Conservation (phyloP, 2,888 invertebrate species). For the Hyppa rectilinea region DNA sequence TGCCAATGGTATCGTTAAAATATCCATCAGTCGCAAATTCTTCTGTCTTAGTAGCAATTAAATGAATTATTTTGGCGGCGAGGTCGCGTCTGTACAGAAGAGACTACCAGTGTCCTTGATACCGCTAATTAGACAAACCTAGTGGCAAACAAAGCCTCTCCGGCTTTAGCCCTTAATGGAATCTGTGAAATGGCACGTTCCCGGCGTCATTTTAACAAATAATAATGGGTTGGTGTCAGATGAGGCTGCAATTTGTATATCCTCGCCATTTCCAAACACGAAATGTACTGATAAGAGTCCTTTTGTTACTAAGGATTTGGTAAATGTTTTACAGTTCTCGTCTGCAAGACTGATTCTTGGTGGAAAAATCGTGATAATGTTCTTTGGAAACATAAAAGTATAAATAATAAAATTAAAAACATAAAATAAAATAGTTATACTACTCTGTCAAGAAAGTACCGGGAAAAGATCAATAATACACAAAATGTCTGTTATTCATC, state of each 20-base stretch:
- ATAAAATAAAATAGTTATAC: too few relatives aligned
- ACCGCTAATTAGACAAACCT: slow-evolving; percentile 80
- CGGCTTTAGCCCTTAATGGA: slow-evolving; percentile 67
- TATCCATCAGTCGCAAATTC: slow-evolving; percentile 58
- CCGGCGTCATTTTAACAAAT: slow-evolving; percentile 63
- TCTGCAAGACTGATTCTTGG: background rate
- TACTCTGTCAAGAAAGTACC: too few relatives aligned
- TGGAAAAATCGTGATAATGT: background rate
- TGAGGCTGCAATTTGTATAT: slow-evolving; percentile 57
- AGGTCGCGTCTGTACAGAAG: slow-evolving; percentile 64
- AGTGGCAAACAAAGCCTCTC: slow-evolving; percentile 74
- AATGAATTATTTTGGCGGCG: slow-evolving; percentile 72
- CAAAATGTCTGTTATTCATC: too few relatives aligned
- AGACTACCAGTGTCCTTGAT: slow-evolving; percentile 70
- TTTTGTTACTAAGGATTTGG: slow-evolving; percentile 15
- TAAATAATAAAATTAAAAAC: background rate
- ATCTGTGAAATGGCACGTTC: slow-evolving; percentile 70
- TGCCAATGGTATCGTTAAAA: slow-evolving; percentile 56
- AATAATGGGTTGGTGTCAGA: slow-evolving; percentile 65
- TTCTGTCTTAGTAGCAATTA: slow-evolving; percentile 69
- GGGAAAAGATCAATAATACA: too few relatives aligned
- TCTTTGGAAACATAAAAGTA: background rate
- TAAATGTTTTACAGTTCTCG: slow-evolving; percentile 20
- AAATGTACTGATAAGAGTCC: slow-evolving; percentile 23
- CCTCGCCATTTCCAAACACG: slow-evolving; percentile 14